phyloP scores from a whole-genome alignment of 2,888 invertebrate species.

The Nemotelus pantherinus region DNA sequence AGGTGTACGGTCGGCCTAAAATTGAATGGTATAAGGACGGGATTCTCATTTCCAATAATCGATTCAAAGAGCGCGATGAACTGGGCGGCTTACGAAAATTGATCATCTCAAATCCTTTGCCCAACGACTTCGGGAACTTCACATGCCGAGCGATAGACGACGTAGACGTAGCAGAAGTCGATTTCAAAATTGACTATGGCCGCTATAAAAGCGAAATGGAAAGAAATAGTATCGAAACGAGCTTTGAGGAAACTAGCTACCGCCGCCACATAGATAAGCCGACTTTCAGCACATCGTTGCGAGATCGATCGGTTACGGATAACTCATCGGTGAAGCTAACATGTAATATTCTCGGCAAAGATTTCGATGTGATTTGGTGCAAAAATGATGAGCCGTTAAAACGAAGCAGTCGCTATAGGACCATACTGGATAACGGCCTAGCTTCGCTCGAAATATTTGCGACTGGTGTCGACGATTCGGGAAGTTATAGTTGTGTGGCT shows the following conservation, averaged over 20 bases:
- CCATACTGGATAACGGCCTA: slow-evolving; percentile 71
- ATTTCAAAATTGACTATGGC: slow-evolving; percentile 72
- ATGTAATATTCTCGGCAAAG: slow-evolving; percentile 76
- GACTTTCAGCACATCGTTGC: slow-evolving; percentile 78
- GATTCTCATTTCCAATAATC: slow-evolving; percentile 68
- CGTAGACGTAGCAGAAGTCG: slow-evolving; percentile 78
- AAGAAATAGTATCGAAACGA: background rate
- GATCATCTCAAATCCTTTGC: slow-evolving; percentile 72
- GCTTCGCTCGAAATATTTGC: slow-evolving; percentile 79
- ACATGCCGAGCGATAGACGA: slow-evolving; percentile 80
- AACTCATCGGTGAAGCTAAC: slow-evolving; percentile 79
- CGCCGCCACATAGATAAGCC: slow-evolving; percentile 73
- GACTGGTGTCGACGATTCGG: slow-evolving; percentile 75
- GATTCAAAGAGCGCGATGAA: slow-evolving; percentile 73
- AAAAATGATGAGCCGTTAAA: slow-evolving; percentile 74
- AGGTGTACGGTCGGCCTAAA: slow-evolving; percentile 67
- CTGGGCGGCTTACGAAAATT: slow-evolving; percentile 78
- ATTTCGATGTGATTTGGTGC: slow-evolving; percentile 77
- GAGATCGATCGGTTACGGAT: slow-evolving; percentile 79
- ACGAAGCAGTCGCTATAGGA: slow-evolving; percentile 69
- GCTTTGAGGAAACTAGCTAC: slow-evolving; percentile 4
- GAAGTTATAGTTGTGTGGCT: slow-evolving; percentile 82
- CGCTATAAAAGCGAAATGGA: background rate
- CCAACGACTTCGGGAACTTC: slow-evolving; percentile 78
- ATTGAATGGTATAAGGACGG: slow-evolving; percentile 75